Evolutionary conservation across 2,797 vertebrate species (phyloP), one percentile per base, ranked within the genome.

Genomic region (Falco concolor): DNA sequence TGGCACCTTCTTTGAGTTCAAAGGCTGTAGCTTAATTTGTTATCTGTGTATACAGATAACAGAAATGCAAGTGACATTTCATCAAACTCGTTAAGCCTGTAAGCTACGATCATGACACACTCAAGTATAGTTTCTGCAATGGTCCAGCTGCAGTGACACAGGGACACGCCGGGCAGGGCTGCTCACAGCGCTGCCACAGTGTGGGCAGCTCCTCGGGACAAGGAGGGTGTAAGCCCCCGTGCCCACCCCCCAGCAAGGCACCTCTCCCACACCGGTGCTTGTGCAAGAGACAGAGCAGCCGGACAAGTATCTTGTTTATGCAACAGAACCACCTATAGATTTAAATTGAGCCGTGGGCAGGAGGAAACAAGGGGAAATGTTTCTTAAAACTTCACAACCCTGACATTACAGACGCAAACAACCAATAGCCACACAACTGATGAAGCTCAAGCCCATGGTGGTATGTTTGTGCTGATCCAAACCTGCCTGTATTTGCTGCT

Each of bases 21-120:
- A 81, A 94, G 83, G 86, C 90, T 70, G 38, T 10, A 28, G 7
- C 65, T 67, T 77, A 10, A 70, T 87, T 89, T 77, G 76, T 82
- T 95, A 78, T 82, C 64, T n/a, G 60, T 20, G 44, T 27, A 45
- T 27, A 47, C 4, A 88, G 88, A 63, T 73, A 95, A 74, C 68
- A 88, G 81, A 59, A 83, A 75, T 7, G 34, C 91, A 76, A 87
- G 42, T 36, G 84, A 69, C 34, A 45, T 36, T 61, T 76, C 34
- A 86, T 65, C 56, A 83, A 60, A 15, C 52, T 47, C 10, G 44
- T 25, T 74, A 42, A 64, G 67, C 45, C 84, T 49, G 0, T 4
- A 44, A 68, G 59, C 22, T 74, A 76, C 57, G 13, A 76, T 16
- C 59, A 23, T 5, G 63, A 72, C 81, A 70, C 10, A 8, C 27